Percentiles rank a stretch among this genome's conserved stretches.
These are phyloP conservation scores for Dascyllus trimaculatus DNA, from an alignment of 2,113 vertebrate genomes.

Conservation along the genomic window DNA sequence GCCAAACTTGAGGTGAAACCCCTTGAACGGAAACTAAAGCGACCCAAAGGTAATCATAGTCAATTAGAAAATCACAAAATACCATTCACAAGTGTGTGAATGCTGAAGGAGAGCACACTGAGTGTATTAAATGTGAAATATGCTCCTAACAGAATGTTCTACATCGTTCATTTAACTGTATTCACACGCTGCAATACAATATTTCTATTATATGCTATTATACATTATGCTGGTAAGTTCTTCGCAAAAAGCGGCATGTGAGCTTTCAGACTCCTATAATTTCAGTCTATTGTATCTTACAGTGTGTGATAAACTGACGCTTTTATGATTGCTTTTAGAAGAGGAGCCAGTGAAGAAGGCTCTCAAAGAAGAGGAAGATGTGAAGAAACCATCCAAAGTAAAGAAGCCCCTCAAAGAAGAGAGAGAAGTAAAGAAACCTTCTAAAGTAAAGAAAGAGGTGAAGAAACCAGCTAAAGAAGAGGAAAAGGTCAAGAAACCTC, in stretches of 20 bases:
- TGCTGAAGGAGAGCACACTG: too few relatives aligned
- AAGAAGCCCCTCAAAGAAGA: conserved; percentile 20
- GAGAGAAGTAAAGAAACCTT: neutral
- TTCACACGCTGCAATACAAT: too few relatives aligned
- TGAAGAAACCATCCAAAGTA: neutral
- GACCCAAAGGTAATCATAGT: conserved; percentile 50
- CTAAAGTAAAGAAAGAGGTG: neutral
- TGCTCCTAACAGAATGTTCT: too few relatives aligned
- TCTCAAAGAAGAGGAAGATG: conserved; percentile 26
- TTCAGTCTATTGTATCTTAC: neutral
- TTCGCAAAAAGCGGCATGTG: neutral
- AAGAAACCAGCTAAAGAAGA: conserved; percentile 6
- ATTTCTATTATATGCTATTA: too few relatives aligned
- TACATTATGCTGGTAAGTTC: too few relatives aligned
- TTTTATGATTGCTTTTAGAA: conserved; percentile 34
- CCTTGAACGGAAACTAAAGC: conserved; percentile 25
- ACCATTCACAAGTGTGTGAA: too few relatives aligned
- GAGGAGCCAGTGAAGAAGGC: conserved; percentile 26
- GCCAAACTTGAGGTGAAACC: conserved; percentile 19
- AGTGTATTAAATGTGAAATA: too few relatives aligned
- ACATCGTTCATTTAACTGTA: too few relatives aligned
- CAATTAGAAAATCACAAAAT: neutral
- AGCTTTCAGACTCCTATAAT: too few relatives aligned
- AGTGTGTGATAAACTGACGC: conserved; percentile 4
- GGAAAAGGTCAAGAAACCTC: neutral